Conservation (phyloP, 2,888 invertebrate genomes). For the Apeira syringaria region DNA sequence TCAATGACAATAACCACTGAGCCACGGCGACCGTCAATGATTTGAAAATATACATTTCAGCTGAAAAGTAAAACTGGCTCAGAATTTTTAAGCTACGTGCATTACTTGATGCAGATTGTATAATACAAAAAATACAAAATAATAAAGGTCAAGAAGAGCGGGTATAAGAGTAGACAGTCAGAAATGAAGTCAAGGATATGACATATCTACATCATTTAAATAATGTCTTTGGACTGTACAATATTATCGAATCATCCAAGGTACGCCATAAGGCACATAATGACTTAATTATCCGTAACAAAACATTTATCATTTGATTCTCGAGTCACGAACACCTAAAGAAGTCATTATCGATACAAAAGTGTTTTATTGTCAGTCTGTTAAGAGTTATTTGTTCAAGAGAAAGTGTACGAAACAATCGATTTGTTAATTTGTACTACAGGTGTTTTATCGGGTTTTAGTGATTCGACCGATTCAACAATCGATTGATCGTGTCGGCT, state of each 20-base stretch:
- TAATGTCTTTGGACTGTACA: constrained; percentile 1
- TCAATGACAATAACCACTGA: no score
- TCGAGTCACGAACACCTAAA: constrained; percentile 29
- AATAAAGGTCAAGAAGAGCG: no score
- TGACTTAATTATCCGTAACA: constrained; percentile 42
- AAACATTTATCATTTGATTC: constrained; percentile 27
- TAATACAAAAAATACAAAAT: no score
- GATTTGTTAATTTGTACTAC: constrained; percentile 38
- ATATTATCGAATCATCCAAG: constrained; percentile 30
- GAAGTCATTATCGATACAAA: constrained; percentile 28
- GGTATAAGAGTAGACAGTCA: no score
- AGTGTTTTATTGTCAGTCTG: constrained; percentile 27
- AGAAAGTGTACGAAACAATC: constrained; percentile 48
- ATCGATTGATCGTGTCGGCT: constrained; percentile 36
- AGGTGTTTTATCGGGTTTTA: constrained; percentile 23
- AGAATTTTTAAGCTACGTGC: no score
- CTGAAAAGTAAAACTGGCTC: no score
- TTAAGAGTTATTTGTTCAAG: constrained; percentile 32
- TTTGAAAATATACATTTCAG: no score
- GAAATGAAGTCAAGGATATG: no score
- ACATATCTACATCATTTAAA: no score
- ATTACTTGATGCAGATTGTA: no score
- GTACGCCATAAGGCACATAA: constrained; percentile 38
- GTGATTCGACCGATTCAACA: constrained; percentile 8
- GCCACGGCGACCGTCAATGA: no score